Evolutionary conservation across 2,797 vertebrate species (phyloP), one percentile per base, ranked within the genome.

Genomic region (Cygnus olor): DNA sequence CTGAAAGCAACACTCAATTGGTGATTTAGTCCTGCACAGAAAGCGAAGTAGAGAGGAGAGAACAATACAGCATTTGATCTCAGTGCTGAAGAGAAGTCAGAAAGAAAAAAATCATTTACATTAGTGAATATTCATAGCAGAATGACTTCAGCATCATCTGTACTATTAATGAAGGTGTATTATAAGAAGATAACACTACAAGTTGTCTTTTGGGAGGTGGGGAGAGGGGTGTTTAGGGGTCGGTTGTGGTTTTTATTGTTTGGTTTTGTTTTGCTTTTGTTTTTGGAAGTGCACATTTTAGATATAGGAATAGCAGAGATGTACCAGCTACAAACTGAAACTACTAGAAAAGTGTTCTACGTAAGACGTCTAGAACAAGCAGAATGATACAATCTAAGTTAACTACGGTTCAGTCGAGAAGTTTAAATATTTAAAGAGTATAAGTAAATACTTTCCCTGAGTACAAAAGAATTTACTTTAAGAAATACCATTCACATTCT

Each of bases 401-500:
- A 77, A 61, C 22, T n/a, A 74, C 21, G 89, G 57, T n/a, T 82
- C 73, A 73, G 24, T 15, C 42, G 6, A 56, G 49, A 76, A 64
- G 45, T 57, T 90, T 69, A 88, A 86, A 58, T 73, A 82, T 54
- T 94, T 70, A 44, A 80, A 66, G 47, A 86, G 30, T 20, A 9
- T 24, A 86, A 69, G 47, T 32, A 93, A 92, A 82, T 74, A 78
- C 53, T 16, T 80, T 30, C 44, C 78, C 80, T 2, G 9, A 70
- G 57, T 34, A 84, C 34, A 57, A 60, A 80, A 89, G 21, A 79
- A 94, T 77, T 94, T 65, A 76, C 54, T 90, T 81, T 16, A 79
- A 90, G 47, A 95, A 93, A 89, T 60, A 87, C 34, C 36, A 94
- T 94, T 42, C 58, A 53, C n/a, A 34, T 90, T 82, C 84, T 90